phyloP scores from a whole-genome alignment of 2,797 vertebrate genomes.

The Lacerta bilineata region DNA sequence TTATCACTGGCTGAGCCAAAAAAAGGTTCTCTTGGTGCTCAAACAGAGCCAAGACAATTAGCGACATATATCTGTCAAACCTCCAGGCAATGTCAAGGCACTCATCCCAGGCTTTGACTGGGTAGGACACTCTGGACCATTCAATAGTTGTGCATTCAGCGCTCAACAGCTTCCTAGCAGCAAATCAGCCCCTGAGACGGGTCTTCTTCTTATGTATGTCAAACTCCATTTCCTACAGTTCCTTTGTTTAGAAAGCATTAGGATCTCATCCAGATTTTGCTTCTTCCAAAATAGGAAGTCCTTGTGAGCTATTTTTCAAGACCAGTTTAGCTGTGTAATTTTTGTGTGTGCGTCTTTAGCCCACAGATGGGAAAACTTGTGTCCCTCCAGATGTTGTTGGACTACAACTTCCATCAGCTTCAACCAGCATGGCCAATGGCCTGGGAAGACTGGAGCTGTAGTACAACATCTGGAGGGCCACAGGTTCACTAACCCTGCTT shows the following conservation, averaged over 20 bases:
- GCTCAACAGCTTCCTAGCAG: not conserved
- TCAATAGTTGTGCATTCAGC: accelerated
- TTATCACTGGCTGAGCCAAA: accelerated
- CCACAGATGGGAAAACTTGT: not conserved
- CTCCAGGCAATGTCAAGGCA: not conserved
- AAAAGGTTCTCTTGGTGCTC: not conserved
- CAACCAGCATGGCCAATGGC: too few species aligned
- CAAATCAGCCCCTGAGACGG: accelerated
- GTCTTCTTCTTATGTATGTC: slow-evolving; percentile 1
- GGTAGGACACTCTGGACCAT: not conserved
- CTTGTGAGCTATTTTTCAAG: not conserved
- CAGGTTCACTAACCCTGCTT: too few species aligned
- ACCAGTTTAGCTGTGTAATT: too few species aligned
- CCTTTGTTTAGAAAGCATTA: not conserved
- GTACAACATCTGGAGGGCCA: too few species aligned
- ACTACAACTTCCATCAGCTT: too few species aligned
- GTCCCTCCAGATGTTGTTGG: not conserved
- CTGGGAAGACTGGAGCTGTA: too few species aligned
- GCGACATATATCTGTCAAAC: not conserved
- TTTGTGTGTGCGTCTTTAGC: not conserved
- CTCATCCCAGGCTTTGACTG: not conserved
- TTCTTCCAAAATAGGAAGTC: not conserved
- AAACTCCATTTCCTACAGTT: slow-evolving; percentile 14
- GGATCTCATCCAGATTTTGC: accelerated
- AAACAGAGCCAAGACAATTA: accelerated